phyloP scores from a whole-genome alignment of 2,888 invertebrate genomes.

The Camptogramma bilineatum region DNA sequence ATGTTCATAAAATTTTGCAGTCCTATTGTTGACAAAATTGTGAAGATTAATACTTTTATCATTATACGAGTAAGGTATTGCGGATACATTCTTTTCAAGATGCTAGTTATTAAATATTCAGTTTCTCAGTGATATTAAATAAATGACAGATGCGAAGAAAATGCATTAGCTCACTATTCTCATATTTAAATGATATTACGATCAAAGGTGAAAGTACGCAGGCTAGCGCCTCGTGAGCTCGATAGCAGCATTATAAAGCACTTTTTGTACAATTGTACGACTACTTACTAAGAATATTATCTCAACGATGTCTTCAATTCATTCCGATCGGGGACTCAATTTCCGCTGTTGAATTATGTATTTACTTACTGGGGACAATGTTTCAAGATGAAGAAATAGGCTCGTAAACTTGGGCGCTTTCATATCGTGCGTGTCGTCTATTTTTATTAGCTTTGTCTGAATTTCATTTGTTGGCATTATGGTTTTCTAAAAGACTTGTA shows the following conservation, averaged over 20 bases:
- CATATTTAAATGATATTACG: slow-evolving; percentile 12
- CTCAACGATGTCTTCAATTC: slow-evolving; percentile 19
- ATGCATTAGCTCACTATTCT: slow-evolving; percentile 23
- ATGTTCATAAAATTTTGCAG: not conserved
- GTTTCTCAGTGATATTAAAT: too few species aligned
- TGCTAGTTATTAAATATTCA: not conserved
- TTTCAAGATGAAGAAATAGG: slow-evolving; percentile 12
- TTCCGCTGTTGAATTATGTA: slow-evolving; percentile 26
- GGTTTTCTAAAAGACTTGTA: not conserved
- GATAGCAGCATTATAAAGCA: slow-evolving; percentile 24
- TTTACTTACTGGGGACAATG: slow-evolving; percentile 10
- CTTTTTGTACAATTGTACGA: slow-evolving; percentile 32
- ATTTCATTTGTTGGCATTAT: not conserved
- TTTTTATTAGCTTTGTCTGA: not conserved
- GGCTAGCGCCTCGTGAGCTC: slow-evolving; percentile 22
- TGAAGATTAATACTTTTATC: not conserved
- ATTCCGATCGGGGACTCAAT: slow-evolving; percentile 25
- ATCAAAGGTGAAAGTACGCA: slow-evolving; percentile 29
- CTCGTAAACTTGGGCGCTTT: slow-evolving; percentile 5
- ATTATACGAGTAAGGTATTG: not conserved
- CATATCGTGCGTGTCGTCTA: slow-evolving; percentile 1
- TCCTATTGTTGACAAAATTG: not conserved
- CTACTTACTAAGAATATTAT: slow-evolving; percentile 21
- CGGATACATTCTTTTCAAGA: not conserved
- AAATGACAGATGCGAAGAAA: slow-evolving; percentile 8